A percentile compares a stretch with the other conserved stretches of the same genome.
Conservation (phyloP, 2,888 invertebrate genomes). For the Drosophila pegasa region DNA sequence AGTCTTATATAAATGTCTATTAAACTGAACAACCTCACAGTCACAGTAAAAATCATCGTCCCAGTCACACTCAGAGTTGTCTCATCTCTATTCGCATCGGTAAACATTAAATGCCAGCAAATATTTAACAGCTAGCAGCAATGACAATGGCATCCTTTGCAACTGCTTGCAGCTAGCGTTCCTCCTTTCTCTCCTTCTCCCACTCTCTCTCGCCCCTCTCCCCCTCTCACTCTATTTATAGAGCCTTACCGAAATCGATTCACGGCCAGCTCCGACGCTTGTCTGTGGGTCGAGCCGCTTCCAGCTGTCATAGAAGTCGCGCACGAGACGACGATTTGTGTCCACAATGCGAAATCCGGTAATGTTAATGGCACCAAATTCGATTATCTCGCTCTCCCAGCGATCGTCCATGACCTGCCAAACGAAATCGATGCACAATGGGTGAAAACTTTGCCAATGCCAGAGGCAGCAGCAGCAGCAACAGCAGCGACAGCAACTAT, state of each 20-base stretch:
- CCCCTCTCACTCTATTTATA: not conserved
- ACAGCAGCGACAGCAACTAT: not conserved
- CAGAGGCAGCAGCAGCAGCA: not conserved
- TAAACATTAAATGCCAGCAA: conserved; percentile 75
- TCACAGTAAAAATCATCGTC: not conserved
- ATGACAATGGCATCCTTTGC: conserved; percentile 27
- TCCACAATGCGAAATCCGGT: conserved; percentile 98
- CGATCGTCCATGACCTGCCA: conserved; percentile 96
- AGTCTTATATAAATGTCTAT: not conserved
- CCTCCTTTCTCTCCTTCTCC: not conserved
- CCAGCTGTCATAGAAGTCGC: conserved; percentile 95
- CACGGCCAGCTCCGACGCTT: conserved; percentile 90
- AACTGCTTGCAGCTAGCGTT: conserved; percentile 5
- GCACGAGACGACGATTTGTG: conserved; percentile 91
- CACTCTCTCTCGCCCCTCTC: not conserved
- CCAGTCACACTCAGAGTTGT: not conserved
- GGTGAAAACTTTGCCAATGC: conserved; percentile 5
- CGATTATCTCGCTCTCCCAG: conserved; percentile 97
- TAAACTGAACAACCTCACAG: not conserved
- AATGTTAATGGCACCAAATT: conserved; percentile 99
- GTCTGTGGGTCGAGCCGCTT: conserved; percentile 91
- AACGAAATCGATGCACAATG: conserved; percentile 5
- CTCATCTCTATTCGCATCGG: conserved; percentile 23
- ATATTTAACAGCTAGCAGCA: conserved; percentile 68
- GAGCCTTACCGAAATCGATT: conserved; percentile 92